Evolutionary conservation across 2,888 invertebrate species (phyloP).

Genomic region (Antheraea assamensis): DNA sequence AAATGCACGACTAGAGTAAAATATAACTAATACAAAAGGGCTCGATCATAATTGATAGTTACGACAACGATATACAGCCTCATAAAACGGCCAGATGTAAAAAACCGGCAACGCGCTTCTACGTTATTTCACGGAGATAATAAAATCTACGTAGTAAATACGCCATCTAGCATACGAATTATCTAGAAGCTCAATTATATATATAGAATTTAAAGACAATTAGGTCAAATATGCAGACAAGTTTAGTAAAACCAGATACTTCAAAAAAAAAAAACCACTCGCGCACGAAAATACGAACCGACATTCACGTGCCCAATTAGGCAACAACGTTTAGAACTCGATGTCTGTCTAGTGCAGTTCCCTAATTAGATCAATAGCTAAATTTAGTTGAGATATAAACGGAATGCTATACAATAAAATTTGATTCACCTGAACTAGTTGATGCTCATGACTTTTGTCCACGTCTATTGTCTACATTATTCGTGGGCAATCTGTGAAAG

Average conservation of each 20-base stretch:
- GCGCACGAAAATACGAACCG: conserved; percentile 19
- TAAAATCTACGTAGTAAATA: not conserved
- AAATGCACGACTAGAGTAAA: not conserved
- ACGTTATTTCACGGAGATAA: not conserved
- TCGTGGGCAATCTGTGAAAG: too few species aligned
- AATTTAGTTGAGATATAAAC: conserved; percentile 22
- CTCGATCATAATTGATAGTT: conserved; percentile 6
- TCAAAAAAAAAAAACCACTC: conserved; percentile 16
- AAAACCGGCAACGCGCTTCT: not conserved
- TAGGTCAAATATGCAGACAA: conserved; percentile 19
- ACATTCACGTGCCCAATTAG: conserved; percentile 29
- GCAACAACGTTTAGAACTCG: conserved; percentile 21
- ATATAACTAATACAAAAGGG: not conserved
- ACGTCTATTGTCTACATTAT: too few species aligned
- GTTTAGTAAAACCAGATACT: conserved; percentile 6
- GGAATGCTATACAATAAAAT: not conserved
- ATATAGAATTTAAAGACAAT: conserved; percentile 14
- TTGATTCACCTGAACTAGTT: not conserved
- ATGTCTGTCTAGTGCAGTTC: conserved; percentile 29
- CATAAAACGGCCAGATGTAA: not conserved
- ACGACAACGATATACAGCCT: conserved; percentile 1
- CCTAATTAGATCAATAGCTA: conserved; percentile 46
- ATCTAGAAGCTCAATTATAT: conserved; percentile 14
- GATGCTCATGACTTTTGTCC: too few species aligned
- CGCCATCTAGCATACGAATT: conserved; percentile 16